Base-by-base conservation (phyloP, 2,888 invertebrate genomes). In the Syritta pipiens region DNA sequence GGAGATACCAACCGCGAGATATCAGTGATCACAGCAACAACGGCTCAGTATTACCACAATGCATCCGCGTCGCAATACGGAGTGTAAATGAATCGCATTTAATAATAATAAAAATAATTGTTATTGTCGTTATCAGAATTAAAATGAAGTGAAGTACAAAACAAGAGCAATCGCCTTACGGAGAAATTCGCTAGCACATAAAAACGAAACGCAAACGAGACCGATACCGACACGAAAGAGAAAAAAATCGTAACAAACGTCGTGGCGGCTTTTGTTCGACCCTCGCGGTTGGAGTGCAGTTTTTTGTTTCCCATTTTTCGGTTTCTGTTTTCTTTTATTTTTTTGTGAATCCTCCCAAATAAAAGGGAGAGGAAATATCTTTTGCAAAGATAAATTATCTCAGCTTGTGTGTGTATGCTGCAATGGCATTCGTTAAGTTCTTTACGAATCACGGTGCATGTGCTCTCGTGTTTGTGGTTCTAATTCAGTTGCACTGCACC, bases 91-190 rank as follows among this genome's bases (percentile, higher is more conserved):
- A 65, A 65, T 72, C 77, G 79, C 62, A 63, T 62, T 68, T 62
- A 55, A 74, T 74, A 24, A 44, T 44, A 10, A 42, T 28, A 67
- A n/a, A n/a, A n/a, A 59, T 57, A 65, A 62, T 71, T 71, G 53
- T 65, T 60, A 72, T 62, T 74, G 30, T 68, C 62, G 74, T 79
- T 79, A 74, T 74, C 67, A 32, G 17, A 62, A 77, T 77, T 48
- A 67, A 71, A 55, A 74, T 74, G 46, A 57, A 79, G 67, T 79
- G 49, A 74, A 68, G 49, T 72, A 35, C 57, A 51, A 67, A 74
- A 67, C 42, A 62, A 67, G 60, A 72, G 60, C 53, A 59, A 59
- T 59, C 59, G 37, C 40, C 32, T 32, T 37, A 65, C 42, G 44
- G 28, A 75, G 32, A 14, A 65, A 59, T 57, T 55, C 51, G 26